Conservation (phyloP, 1,140 invertebrate genomes). For the Galendromus occidentalis region DNA sequence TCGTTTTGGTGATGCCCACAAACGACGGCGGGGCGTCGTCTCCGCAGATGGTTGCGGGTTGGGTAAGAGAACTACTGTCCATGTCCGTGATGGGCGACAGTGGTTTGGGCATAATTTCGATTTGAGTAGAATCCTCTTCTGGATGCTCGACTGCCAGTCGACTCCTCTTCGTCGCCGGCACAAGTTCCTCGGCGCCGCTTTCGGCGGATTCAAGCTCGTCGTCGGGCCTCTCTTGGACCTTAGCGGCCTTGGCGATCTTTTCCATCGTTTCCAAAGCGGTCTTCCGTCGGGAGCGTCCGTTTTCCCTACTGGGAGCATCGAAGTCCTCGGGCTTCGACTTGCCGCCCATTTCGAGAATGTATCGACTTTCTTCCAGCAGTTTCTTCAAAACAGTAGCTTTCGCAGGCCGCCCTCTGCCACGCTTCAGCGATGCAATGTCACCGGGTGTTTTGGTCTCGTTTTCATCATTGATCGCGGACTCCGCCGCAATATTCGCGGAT, state of each 20-base stretch:
- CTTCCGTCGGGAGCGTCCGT: not conserved
- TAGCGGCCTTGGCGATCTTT: not conserved
- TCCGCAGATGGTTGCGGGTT: not conserved
- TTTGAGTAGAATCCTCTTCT: not conserved
- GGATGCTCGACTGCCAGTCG: not conserved
- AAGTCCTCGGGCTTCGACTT: not conserved
- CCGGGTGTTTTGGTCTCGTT: not conserved
- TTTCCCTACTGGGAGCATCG: not conserved
- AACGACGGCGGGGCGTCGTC: not conserved
- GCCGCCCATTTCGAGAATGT: conserved; percentile 6
- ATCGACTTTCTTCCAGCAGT: not conserved
- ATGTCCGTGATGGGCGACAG: not conserved
- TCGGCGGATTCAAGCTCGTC: not conserved
- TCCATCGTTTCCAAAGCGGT: conserved; percentile 1
- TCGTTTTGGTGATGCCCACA: not conserved
- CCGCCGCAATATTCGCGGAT: too few relatives aligned
- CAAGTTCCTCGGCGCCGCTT: not conserved
- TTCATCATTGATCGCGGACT: not conserved
- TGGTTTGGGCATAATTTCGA: not conserved
- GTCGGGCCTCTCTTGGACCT: not conserved
- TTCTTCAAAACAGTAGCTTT: not conserved
- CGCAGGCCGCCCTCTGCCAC: not conserved
- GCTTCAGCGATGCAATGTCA: not conserved
- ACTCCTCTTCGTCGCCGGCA: not conserved
- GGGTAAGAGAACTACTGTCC: not conserved